phyloP scores from a whole-genome alignment of 2,113 vertebrate species.

The Meleagris gallopavo region DNA sequence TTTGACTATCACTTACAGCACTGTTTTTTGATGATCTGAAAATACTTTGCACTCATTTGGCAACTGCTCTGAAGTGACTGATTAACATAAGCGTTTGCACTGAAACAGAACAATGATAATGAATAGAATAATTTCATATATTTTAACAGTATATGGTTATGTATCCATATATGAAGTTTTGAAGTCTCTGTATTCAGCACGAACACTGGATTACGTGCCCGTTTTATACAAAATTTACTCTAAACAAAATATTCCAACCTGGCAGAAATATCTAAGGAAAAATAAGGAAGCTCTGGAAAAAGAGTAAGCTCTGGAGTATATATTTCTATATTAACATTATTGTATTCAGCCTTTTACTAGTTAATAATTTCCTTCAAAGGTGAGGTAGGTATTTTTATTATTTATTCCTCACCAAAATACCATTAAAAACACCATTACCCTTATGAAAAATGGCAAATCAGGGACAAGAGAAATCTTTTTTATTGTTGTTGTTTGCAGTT shows the following conservation, averaged over 20 bases:
- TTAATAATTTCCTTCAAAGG: background rate
- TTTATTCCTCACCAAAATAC: background rate
- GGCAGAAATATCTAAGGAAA: background rate
- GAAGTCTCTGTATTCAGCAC: background rate
- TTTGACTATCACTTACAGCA: background rate
- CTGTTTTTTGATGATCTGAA: background rate
- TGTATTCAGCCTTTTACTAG: background rate
- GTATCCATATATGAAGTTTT: background rate
- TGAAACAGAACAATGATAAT: background rate
- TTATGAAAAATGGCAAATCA: background rate
- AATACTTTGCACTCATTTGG: background rate
- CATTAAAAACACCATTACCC: background rate
- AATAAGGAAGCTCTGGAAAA: background rate
- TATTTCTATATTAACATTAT: accelerated
- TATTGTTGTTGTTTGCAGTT: background rate
- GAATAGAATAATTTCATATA: background rate
- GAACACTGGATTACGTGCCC: background rate
- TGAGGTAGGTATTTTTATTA: background rate
- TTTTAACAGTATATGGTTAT: background rate
- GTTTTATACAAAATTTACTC: background rate
- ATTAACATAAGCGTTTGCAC: background rate
- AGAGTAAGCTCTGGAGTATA: background rate
- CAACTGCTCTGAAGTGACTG: background rate
- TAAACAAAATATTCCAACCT: background rate
- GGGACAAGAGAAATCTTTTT: accelerated